Evolutionary conservation across 2,888 invertebrate genomes (phyloP), one percentile per base, ranked within the genome.

Genomic region (Patella caerulea): DNA sequence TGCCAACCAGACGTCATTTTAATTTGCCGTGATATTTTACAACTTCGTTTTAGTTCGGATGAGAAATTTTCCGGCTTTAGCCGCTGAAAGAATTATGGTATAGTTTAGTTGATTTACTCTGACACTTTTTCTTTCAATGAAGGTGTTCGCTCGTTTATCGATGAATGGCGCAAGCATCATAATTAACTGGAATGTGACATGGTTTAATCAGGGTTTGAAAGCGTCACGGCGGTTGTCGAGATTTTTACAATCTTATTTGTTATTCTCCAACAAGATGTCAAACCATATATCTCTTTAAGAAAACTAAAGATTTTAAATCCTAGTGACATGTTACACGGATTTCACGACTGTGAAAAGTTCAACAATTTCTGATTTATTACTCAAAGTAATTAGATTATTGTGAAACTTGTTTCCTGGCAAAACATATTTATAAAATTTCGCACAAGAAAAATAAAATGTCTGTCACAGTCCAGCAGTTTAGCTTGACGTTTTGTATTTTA

Each of bases 11-110:
- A 65, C 65, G 65, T 65, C 19, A 65, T 24, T 19, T 24, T 65
- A 12, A 24, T 24, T 19, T 14, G 65, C 24, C 65, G 65, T 65
- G 19, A 65, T 24, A 14, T 65, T 24, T 24, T 65, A 24, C 19
- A 24, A 11, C 11, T 24, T 65, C n/a, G 19, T 65, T 65, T 12
- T 24, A 24, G 19, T 65, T 65, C 9, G 65, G 65, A 65, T 65
- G 65, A 65, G 24, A 65, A 65, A 11, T 65, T 19, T 65, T 65
- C 45, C 45, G 45, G 45, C 45, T 45, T 45, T 45, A 9, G 45
- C 45, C 9, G 45, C 45, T 65, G 65, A 65, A 65, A 65, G 65
- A 65, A 65, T 65, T 65, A 65, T 65, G 19, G 65, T 45, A 45
- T 45, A 45, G 45, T 45, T 45, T 45, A 45, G 45, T 45, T 45